Conservation (phyloP, 1,140 invertebrate species). For the Drosophila miranda region DNA sequence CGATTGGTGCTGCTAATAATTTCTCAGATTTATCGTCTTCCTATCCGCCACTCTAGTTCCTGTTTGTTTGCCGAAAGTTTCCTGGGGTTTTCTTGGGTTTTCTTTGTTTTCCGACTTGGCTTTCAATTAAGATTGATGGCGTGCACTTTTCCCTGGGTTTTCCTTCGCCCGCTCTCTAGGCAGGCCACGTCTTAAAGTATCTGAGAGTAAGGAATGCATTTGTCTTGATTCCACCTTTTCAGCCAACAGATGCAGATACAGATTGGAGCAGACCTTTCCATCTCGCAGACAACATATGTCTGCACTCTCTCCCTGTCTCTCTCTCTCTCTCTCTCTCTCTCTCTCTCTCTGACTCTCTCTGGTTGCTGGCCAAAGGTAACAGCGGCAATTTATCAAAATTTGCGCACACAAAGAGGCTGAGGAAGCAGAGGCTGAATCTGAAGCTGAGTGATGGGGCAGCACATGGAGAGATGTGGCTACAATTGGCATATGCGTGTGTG, state of each 20-base stretch:
- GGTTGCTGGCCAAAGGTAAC: conserved; percentile 57
- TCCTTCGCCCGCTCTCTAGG: not conserved
- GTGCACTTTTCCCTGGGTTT: conserved; percentile 3
- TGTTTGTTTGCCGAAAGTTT: conserved; percentile 42
- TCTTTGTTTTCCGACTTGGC: conserved; percentile 23
- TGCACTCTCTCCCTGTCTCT: conserved; percentile 2
- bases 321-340: not conserved
- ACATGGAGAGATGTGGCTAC: conserved; percentile 31
- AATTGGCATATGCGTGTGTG: conserved; percentile 62
- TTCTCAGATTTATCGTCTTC: conserved; percentile 64
- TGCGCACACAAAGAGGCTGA: conserved; percentile 39
- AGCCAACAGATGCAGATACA: too few relatives aligned
- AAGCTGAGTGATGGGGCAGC: conserved; percentile 10
- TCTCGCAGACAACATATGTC: conserved; percentile 40
- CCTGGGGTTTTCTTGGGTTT: conserved; percentile 9
- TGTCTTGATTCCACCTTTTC: conserved; percentile 70
- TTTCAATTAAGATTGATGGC: conserved; percentile 53
- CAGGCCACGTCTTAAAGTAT: not conserved
- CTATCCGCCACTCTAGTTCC: conserved; percentile 3
- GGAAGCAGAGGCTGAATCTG: not conserved
- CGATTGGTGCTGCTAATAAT: conserved; percentile 62
- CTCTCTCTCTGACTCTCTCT: not conserved
- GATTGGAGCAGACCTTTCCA: conserved; percentile 39
- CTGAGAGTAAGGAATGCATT: conserved; percentile 38
- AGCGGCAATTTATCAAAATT: conserved; percentile 79